Percentiles rank a stretch among this genome's conserved stretches.
Evolutionary conservation across 2,797 vertebrate genomes (phyloP).

Genomic region (Caiman crocodilus): DNA sequence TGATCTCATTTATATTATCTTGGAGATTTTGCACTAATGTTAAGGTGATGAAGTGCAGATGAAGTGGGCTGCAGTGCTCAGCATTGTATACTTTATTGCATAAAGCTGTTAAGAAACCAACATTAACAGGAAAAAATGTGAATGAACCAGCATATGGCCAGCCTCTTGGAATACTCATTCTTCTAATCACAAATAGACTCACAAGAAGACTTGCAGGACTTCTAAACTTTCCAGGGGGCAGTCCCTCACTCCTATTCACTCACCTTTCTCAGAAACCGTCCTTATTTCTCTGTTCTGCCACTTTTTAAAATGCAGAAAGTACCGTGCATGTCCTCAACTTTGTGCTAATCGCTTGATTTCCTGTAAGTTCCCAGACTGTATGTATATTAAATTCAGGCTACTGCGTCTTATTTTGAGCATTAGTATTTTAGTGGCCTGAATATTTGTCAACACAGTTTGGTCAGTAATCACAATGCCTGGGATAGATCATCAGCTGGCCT

Average conservation of each 20-base stretch:
- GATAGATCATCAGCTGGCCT: fast-evolving
- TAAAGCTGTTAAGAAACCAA: background rate
- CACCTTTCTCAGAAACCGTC: constrained; percentile 42
- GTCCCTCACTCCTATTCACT: background rate
- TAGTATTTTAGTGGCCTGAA: background rate
- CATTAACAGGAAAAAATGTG: background rate
- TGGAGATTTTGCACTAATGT: constrained; percentile 40
- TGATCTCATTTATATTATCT: constrained; percentile 52
- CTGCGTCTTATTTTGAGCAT: constrained; percentile 12
- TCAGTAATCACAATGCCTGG: constrained; percentile 52
- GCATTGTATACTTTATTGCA: background rate
- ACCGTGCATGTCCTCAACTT: constrained; percentile 57
- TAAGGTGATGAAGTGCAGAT: constrained; percentile 64
- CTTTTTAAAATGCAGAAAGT: constrained; percentile 64
- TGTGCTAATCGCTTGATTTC: constrained; percentile 47
- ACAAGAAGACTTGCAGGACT: constrained; percentile 13
- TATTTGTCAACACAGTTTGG: constrained; percentile 61
- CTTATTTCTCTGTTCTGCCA: constrained; percentile 55
- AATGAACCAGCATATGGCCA: background rate
- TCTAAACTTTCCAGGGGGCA: background rate
- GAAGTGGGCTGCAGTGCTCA: constrained; percentile 42
- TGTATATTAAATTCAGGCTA: constrained; percentile 38
- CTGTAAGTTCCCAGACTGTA: constrained; percentile 55
- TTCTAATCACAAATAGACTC: background rate
- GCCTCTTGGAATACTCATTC: constrained; percentile 12